A percentile compares a stretch with the other conserved stretches of the same genome.
Conservation (phyloP, 1,140 invertebrate species). For the Bursaphelenchus mucronatus region DNA sequence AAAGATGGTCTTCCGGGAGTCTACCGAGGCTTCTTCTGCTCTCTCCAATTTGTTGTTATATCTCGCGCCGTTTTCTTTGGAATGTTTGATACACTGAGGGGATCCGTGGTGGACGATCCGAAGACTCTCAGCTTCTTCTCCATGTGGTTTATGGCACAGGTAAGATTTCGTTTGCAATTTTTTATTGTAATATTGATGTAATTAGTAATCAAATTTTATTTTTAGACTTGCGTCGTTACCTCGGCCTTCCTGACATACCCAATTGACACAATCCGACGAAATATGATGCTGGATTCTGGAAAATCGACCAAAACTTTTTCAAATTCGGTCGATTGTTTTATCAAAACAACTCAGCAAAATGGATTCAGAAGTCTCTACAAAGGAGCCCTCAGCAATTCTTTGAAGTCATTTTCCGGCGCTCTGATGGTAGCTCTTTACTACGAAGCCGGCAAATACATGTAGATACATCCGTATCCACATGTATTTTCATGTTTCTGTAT, state of each 20-base stretch:
- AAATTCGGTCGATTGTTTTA: conserved; percentile 42
- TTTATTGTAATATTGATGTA: conserved; percentile 13
- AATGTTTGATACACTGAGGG: conserved; percentile 57
- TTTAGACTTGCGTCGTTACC: conserved; percentile 45
- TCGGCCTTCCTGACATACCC: conserved; percentile 53
- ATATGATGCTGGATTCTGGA: conserved; percentile 51
- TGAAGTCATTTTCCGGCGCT: conserved; percentile 49
- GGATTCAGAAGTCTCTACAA: conserved; percentile 41
- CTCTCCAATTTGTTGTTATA: conserved; percentile 60
- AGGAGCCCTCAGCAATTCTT: conserved; percentile 51
- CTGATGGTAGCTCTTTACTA: conserved; percentile 53
- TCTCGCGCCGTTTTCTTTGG: conserved; percentile 62
- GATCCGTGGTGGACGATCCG: conserved; percentile 32
- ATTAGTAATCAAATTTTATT: background rate
- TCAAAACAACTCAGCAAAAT: conserved; percentile 39
- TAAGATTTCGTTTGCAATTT: conserved; percentile 10
- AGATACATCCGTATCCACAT: background rate
- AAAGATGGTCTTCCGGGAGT: conserved; percentile 56
- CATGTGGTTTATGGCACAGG: conserved; percentile 49
- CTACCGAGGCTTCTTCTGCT: conserved; percentile 60
- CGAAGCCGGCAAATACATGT: conserved; percentile 51
- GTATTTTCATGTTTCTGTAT: background rate
- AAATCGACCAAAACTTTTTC: conserved; percentile 40
- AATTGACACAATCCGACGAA: conserved; percentile 50
- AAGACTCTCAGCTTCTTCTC: conserved; percentile 39